phyloP scores from a whole-genome alignment of 2,797 vertebrate genomes.

The Kryptolebias ocellatus region DNA sequence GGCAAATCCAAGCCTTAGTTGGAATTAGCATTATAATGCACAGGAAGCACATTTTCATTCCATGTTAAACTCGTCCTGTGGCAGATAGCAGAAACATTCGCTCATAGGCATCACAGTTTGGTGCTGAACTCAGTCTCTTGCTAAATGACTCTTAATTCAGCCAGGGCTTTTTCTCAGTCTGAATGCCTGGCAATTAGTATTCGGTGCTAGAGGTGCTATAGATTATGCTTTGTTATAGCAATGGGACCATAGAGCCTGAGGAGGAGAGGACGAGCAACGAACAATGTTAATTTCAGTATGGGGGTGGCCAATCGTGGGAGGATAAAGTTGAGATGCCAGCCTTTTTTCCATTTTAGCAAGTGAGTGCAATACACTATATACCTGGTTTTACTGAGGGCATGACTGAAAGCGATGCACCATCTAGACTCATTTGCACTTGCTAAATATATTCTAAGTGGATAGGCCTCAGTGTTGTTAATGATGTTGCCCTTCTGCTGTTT shows the following conservation, averaged over 20 bases:
- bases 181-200: constrained; percentile 73
- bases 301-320: constrained; percentile 67
- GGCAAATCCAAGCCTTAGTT: constrained; percentile 40
- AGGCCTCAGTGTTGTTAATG: constrained; percentile 57
- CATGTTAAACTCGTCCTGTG: constrained; percentile 23
- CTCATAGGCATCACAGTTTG: constrained; percentile 60
- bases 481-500: constrained; percentile 51
- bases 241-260: constrained; percentile 53
- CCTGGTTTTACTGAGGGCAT: constrained; percentile 48
- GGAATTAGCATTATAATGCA: constrained; percentile 65
- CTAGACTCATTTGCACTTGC: constrained; percentile 57
- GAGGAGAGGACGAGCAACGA: constrained; percentile 53
- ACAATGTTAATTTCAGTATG: constrained; percentile 68
- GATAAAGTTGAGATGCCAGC: constrained; percentile 58
- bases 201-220: constrained; percentile 68
- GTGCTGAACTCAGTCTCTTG: constrained; percentile 61
- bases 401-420: constrained; percentile 27
- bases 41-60: constrained; percentile 35
- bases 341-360: constrained; percentile 49
- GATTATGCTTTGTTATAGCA: constrained; percentile 59
- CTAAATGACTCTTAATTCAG: constrained; percentile 79
- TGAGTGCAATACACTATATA: constrained; percentile 45
- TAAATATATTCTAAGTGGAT: constrained; percentile 48
- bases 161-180: constrained; percentile 61
- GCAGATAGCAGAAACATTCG: constrained; percentile 53